Base-by-base conservation (phyloP, 2,888 invertebrate species). In the Tachina fera region DNA sequence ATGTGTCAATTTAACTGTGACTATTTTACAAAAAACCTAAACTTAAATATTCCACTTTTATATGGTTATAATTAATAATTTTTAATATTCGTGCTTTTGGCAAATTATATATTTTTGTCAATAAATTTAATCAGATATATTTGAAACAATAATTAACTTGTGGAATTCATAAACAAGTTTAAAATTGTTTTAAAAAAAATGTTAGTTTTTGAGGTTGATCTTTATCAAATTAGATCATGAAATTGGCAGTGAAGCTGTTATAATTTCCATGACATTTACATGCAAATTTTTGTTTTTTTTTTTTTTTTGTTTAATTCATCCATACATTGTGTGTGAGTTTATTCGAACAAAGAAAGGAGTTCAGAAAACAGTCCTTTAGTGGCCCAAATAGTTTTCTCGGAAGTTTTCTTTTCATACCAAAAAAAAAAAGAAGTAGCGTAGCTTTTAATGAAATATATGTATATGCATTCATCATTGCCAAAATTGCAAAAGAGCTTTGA, bases 81-180 rank as follows among this genome's bases (percentile, higher is more conserved):
- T 74, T 5, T 1, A 51, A 63, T 63, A 43, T 74, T 74, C 74
- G 74, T 74, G 74, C 13, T 63, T n/a, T 49, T 31, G 47, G 3
- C 11, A 39, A 19, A 74, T 22, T 61, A 61, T 14, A 71, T 60
- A 22, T 31, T 43, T 22, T 70, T 19, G 31, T 31, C 49, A 39
- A 43, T 61, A 39, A 16, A 41, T 43, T 51, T 65, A 65, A 70
- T 78, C 70, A 60, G 70, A 70, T 70, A 13, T 43, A 45, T 31
- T 53, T 61, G 14, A 49, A 63, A 67, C 77, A 77, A 49, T 68
- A 77, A 49, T 68, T 49, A 43, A 19, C n/a, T 51, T 41, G 13
- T 70, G 5, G 9, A 70, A 53, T 60, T 22, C 65, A 60, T 19
- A 63, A n/a, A 60, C 16, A 72, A 31, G 31, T 47, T 45, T 39